Conservation (phyloP, 2,113 vertebrate species). For the Tachysurus vachellii region DNA sequence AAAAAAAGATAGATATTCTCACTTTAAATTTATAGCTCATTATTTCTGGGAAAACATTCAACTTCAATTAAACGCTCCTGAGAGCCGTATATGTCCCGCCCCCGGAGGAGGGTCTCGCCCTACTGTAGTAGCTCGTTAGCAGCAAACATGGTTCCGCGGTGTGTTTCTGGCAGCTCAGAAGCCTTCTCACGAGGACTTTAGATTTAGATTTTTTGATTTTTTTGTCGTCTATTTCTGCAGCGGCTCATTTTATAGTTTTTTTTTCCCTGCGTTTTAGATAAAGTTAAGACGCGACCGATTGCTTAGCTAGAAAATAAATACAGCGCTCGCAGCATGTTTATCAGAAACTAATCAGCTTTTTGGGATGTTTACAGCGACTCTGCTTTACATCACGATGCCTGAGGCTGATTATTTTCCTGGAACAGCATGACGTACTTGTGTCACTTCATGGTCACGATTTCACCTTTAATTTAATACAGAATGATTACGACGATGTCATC, state of each 20-base stretch:
- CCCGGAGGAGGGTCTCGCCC: neutral
- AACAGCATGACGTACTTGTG: neutral
- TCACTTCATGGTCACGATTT: neutral
- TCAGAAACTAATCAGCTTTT: too few species aligned
- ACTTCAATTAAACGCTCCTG: neutral
- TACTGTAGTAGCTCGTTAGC: neutral
- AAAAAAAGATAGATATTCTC: neutral
- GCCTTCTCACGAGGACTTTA: neutral
- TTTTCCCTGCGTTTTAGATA: too few species aligned
- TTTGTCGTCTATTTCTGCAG: too few species aligned
- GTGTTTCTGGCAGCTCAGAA: neutral
- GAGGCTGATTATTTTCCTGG: neutral
- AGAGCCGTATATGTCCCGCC: neutral
- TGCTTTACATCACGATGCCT: too few species aligned
- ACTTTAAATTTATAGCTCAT: neutral
- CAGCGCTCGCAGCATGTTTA: too few species aligned
- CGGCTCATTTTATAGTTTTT: too few species aligned
- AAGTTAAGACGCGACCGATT: too few species aligned
- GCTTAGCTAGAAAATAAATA: too few species aligned
- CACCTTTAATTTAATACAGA: neutral
- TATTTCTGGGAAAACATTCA: neutral
- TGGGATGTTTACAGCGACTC: too few species aligned
- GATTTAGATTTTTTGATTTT: neutral
- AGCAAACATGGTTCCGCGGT: neutral
- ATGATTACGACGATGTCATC: neutral